phyloP scores from a whole-genome alignment of 2,113 vertebrate species.

The Syrrhaptes paradoxus region DNA sequence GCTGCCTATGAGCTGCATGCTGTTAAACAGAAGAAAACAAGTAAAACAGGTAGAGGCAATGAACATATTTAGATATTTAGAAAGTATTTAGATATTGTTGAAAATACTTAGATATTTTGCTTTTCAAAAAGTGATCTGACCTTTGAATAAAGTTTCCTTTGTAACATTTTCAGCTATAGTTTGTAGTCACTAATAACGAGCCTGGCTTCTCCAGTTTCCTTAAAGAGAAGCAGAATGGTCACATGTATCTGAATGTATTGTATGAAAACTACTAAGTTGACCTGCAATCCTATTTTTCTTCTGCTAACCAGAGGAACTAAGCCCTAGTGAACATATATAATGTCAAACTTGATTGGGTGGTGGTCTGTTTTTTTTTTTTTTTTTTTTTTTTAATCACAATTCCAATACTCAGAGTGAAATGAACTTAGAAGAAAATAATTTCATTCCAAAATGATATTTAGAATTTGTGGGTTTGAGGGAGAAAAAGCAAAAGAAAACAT shows the following conservation, averaged over 20 bases:
- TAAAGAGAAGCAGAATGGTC: background rate
- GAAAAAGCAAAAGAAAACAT: background rate
- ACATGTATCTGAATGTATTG: rapidly evolving
- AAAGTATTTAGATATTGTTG: background rate
- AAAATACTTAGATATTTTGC: background rate
- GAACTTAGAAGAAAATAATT: background rate
- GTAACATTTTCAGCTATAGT: background rate
- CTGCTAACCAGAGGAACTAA: background rate
- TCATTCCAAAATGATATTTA: background rate
- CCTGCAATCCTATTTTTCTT: background rate
- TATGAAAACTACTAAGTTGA: background rate
- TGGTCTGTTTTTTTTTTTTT: background rate
- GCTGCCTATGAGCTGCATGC: background rate
- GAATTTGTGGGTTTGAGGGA: background rate
- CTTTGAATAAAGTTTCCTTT: background rate
- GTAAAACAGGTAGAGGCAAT: background rate
- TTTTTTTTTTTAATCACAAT: background rate
- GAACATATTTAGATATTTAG: background rate
- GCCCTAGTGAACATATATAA: background rate
- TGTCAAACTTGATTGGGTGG: background rate
- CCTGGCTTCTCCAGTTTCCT: background rate
- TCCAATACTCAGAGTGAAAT: background rate
- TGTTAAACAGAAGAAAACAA: background rate
- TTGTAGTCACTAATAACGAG: background rate
- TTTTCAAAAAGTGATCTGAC: background rate